A percentile compares a stretch with the other conserved stretches of the same genome.
Evolutionary conservation across 2,888 invertebrate species (phyloP).

Genomic region (Drosophila lutescens): DNA sequence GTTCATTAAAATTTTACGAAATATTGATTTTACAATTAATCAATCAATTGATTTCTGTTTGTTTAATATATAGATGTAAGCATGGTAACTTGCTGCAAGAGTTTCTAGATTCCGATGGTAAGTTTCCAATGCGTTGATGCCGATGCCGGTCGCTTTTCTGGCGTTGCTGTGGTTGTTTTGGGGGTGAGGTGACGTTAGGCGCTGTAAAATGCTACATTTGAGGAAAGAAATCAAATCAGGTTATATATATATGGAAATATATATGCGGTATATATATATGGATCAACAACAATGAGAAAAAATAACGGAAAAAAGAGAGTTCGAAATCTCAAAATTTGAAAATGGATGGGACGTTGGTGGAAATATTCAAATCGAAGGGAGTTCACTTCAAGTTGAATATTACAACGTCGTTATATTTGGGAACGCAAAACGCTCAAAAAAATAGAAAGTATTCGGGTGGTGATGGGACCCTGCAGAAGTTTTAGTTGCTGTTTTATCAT

Average conservation of each 20-base stretch:
- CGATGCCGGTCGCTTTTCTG: slow-evolving; percentile 41
- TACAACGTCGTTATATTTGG: slow-evolving; percentile 30
- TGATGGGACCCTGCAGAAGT: slow-evolving; percentile 38
- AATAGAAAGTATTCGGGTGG: slow-evolving; percentile 17
- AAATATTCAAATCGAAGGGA: slow-evolving; percentile 68
- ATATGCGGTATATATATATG: slow-evolving; percentile 50
- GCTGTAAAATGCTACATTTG: slow-evolving; percentile 79
- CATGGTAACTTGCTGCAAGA: slow-evolving; percentile 40
- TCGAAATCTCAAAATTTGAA: slow-evolving; percentile 52
- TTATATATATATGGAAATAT: slow-evolving; percentile 63
- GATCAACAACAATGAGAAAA: slow-evolving; percentile 59
- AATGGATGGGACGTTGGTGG: slow-evolving; percentile 30
- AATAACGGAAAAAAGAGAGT: slow-evolving; percentile 38
- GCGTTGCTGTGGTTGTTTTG: slow-evolving; percentile 33
- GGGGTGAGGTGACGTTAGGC: slow-evolving; percentile 48
- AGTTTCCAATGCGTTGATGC: slow-evolving; percentile 37
- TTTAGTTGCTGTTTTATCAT: slow-evolving; percentile 29
- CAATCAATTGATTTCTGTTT: slow-evolving; percentile 63
- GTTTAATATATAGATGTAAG: slow-evolving; percentile 46
- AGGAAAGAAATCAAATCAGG: slow-evolving; percentile 78
- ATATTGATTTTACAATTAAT: slow-evolving; percentile 64
- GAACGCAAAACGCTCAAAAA: slow-evolving; percentile 37
- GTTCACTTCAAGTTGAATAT: slow-evolving; percentile 69
- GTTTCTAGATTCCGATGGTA: slow-evolving; percentile 53
- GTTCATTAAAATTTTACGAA: slow-evolving; percentile 68